phyloP scores from a whole-genome alignment of 2,888 invertebrate genomes.

The Fragum fragum region DNA sequence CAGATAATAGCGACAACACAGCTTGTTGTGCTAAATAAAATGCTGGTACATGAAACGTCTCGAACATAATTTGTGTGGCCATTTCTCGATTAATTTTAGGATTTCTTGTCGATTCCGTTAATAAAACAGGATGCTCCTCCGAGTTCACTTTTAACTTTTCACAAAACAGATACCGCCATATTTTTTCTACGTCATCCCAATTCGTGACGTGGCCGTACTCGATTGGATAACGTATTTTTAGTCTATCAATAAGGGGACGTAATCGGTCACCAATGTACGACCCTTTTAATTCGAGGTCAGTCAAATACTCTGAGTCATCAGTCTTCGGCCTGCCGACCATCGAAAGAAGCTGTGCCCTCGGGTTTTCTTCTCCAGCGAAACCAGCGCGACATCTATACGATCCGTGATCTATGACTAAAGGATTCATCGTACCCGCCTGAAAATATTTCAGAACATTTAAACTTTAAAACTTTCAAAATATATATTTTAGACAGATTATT shows the following conservation, averaged over 20 bases:
- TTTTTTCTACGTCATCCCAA: slow-evolving; percentile 22
- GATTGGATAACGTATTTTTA: slow-evolving; percentile 18
- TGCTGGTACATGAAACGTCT: slow-evolving; percentile 22
- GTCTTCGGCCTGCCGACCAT: background rate
- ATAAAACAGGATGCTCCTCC: slow-evolving; percentile 12
- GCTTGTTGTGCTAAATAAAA: slow-evolving; percentile 19
- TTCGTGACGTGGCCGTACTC: slow-evolving; percentile 25
- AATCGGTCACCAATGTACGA: background rate
- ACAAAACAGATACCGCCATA: slow-evolving; percentile 9
- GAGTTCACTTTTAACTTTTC: slow-evolving; percentile 14
- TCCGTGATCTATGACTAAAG: slow-evolving; percentile 24
- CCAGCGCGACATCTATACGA: slow-evolving; percentile 18
- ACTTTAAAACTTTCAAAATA: no score
- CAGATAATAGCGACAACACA: slow-evolving; percentile 1
- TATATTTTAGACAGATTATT: no score
- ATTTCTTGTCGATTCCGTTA: slow-evolving; percentile 8
- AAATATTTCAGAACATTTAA: no score
- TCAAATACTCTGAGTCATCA: background rate
- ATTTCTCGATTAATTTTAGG: slow-evolving; percentile 17
- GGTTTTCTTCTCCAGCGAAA: slow-evolving; percentile 2
- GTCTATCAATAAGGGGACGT: background rate
- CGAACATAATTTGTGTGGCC: slow-evolving; percentile 13
- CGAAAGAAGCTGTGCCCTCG: slow-evolving; percentile 1
- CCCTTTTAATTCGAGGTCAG: background rate
- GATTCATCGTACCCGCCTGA: background rate